A percentile compares a stretch with the other conserved stretches of the same genome.
Evolutionary conservation across 1,140 invertebrate species (phyloP).

Genomic region (Bombus polaris): DNA sequence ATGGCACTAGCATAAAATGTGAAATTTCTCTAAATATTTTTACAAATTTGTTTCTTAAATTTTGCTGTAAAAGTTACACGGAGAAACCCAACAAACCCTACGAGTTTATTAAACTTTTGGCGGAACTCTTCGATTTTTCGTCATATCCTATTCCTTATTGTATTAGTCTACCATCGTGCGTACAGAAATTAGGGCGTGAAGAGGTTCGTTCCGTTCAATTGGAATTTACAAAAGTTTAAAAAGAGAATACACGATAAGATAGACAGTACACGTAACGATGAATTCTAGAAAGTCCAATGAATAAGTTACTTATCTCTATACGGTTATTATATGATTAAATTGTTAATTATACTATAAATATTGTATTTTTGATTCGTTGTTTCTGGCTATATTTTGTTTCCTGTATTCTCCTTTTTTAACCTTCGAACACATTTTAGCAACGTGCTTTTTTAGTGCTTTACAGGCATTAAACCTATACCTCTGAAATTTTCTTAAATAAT

Average conservation of each 20-base stretch:
- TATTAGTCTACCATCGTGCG: constrained; percentile 4
- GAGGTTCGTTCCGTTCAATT: constrained; percentile 46
- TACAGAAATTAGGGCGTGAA: constrained; percentile 56
- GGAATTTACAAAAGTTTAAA: constrained; percentile 5
- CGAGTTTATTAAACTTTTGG: neutral
- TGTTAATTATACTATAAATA: neutral
- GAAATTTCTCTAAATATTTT: neutral
- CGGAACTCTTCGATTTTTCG: constrained; percentile 41
- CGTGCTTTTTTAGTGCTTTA: neutral
- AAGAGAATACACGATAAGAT: neutral
- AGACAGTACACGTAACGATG: neutral
- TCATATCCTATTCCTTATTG: constrained; percentile 35
- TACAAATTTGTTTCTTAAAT: neutral
- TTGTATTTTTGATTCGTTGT: constrained; percentile 2
- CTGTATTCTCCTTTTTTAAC: constrained; percentile 1
- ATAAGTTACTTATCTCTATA: neutral
- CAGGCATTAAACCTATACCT: neutral
- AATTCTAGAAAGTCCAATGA: constrained; percentile 3
- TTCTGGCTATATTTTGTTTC: constrained; percentile 18
- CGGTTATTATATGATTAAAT: neutral
- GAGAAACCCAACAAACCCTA: neutral
- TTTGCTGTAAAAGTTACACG: neutral
- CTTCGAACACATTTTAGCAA: constrained; percentile 12
- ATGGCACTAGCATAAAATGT: constrained; percentile 1
- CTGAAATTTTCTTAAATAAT: constrained; percentile 20